phyloP scores from a whole-genome alignment of 2,113 vertebrate genomes.

The Lampris megalopsis region DNA sequence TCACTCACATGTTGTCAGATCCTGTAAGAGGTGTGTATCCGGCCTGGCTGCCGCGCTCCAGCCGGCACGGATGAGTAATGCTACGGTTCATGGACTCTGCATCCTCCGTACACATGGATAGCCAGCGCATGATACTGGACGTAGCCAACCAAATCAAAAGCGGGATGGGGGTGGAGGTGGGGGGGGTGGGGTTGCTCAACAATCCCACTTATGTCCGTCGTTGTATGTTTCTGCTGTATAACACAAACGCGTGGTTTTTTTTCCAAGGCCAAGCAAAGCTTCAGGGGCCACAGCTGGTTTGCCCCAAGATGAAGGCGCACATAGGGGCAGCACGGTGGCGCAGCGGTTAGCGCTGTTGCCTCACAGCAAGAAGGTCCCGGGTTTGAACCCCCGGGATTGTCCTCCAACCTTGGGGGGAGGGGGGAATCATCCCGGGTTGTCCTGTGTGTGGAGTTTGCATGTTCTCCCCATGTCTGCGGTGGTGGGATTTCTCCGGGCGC shows the following conservation, averaged over 20 bases:
- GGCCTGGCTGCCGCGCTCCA: slow-evolving; percentile 54
- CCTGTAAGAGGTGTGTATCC: slow-evolving; percentile 42
- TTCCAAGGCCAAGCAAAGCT: slow-evolving; percentile 1
- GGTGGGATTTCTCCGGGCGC: no score
- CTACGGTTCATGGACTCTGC: slow-evolving; percentile 37
- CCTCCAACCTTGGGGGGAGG: no score
- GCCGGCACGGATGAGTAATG: slow-evolving; percentile 61
- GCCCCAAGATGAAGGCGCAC: slow-evolving; percentile 16
- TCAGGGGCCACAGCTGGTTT: neutral
- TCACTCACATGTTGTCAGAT: slow-evolving; percentile 67
- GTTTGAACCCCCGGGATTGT: no score
- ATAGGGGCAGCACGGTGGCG: neutral
- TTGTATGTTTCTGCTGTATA: no score
- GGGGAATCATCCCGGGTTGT: no score
- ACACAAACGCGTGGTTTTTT: no score
- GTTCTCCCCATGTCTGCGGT: no score
- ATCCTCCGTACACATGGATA: slow-evolving; percentile 30
- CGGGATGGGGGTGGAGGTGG: slow-evolving; percentile 11
- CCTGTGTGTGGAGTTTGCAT: no score
- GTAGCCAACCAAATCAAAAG: neutral
- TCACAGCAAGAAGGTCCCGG: no score
- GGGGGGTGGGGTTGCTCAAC: neutral
- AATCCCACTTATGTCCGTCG: slow-evolving; percentile 2
- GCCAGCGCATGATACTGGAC: slow-evolving; percentile 12
- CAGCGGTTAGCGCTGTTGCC: no score